Evolutionary conservation across 2,888 invertebrate genomes (phyloP), one percentile per base, ranked within the genome.

Genomic region (Leucozona laternaria): DNA sequence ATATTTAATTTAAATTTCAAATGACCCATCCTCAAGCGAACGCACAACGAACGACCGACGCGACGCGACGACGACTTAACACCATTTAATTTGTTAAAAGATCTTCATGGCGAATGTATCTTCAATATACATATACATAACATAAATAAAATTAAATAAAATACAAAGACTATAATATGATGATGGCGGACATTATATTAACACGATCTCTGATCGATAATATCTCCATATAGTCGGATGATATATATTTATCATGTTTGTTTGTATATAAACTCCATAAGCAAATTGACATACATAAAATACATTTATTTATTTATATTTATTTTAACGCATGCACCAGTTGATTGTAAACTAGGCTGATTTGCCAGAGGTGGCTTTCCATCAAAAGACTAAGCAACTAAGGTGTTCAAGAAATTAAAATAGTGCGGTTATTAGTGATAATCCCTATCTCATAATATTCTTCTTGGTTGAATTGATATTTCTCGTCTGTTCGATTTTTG

Each of bases 1-100:
- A n/a, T n/a, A 34, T 10, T 15, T 45, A 77, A 86, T 87, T 87
- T 83, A 79, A 87, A 83, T 87, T 87, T 83, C 48, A 87, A 87
- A 87, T 87, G 28, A 71, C 60, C 25, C 20, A 22, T 45, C 45
- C 17, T 11, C 2, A 0, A 40, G 10, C 40, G 60, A 66, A 37
- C 43, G 60, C n/a, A 57, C 3, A 1, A 48, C 8, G 20, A 48
- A 48, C 48, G 4, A 45, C 0, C 0, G 20, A 43, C 48, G 4
- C 1, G 3, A 37, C 1, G 7, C 1, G 37, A 60, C 20, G 68
- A 60, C 66, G 79, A 40, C 57, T 77, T 81, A 77, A 83, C 75
- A 87, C 60, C 75, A 79, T 87, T 87, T 79, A 87, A 83, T 87
- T 87, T 87, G 83, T 83, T 66, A 25, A 66, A 60, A 76, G 62